These are phyloP conservation scores for Acanthococcus lagerstroemiae DNA, from an alignment of 2,888 invertebrate species.

Conservation along the genomic window DNA sequence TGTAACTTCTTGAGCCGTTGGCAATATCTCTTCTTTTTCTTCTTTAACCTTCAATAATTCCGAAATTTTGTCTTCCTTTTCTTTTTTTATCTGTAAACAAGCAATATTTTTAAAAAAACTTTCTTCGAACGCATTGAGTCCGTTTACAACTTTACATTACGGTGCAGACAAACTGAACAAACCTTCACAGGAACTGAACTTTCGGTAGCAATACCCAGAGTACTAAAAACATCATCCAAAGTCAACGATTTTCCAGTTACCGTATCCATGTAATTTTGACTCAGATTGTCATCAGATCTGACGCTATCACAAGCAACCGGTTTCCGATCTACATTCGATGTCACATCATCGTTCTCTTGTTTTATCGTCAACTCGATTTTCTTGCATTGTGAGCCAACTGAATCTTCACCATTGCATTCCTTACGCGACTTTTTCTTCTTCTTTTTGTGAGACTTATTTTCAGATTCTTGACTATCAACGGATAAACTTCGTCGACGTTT, in stretches of 20 bases:
- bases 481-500: not conserved
- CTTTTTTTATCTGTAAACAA: not conserved
- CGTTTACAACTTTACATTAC: too few species aligned
- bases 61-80: not conserved
- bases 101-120: not conserved
- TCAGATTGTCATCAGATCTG: not conserved
- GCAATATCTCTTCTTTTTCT: not conserved
- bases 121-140: too few species aligned
- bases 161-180: not conserved
- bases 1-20: too few species aligned
- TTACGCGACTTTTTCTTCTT: conserved; percentile 9
- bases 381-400: not conserved
- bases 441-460: not conserved
- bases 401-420: not conserved
- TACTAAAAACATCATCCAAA: conserved; percentile 16
- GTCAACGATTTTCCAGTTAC: conserved; percentile 2
- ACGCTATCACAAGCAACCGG: not conserved
- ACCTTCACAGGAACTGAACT: not conserved
- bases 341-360: not conserved
- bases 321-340: not conserved
- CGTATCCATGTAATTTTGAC: not conserved
- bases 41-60: not conserved
- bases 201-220: conserved; percentile 4
- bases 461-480: not conserved
- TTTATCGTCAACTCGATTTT: conserved; percentile 5